phyloP scores from a whole-genome alignment of 1,140 invertebrate species.

The Sminthurides bifidus region DNA sequence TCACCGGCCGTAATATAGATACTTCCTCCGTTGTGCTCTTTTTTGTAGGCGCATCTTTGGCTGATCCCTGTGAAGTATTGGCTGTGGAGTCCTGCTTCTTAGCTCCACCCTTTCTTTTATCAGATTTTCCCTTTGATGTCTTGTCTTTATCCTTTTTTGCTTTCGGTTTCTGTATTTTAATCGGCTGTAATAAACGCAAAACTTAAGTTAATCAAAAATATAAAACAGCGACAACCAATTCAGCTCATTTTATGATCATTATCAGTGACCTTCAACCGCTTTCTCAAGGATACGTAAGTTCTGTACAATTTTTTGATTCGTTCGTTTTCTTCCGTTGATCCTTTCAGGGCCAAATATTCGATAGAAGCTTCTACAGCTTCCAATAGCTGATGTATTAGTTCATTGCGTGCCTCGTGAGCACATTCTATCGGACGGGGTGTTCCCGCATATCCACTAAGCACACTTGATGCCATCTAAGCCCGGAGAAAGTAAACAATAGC shows the following conservation, averaged over 20 bases:
- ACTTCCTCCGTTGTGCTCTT: not conserved
- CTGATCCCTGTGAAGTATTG: not conserved
- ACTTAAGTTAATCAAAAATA: conserved; percentile 3
- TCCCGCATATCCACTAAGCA: not conserved
- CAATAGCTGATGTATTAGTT: conserved; percentile 13
- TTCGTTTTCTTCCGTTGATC: not conserved
- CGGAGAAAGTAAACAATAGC: not conserved
- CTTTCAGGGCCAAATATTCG: conserved; percentile 8
- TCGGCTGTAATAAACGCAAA: not conserved
- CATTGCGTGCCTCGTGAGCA: not conserved
- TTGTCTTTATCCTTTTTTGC: conserved; percentile 1
- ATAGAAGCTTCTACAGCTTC: conserved; percentile 24
- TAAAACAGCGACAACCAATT: not conserved
- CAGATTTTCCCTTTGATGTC: not conserved
- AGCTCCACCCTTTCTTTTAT: not conserved
- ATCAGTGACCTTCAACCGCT: conserved; percentile 5
- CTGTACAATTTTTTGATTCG: conserved; percentile 10
- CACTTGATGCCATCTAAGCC: not conserved
- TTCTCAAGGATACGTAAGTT: conserved; percentile 5
- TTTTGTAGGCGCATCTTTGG: not conserved
- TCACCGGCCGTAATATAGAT: no score
- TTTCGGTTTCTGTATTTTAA: not conserved
- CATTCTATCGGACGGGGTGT: not conserved
- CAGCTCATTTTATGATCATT: not conserved
- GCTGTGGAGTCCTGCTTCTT: conserved; percentile 4